A percentile compares a stretch with the other conserved stretches of the same genome.
These are phyloP conservation scores for Balaeniceps rex DNA, from an alignment of 2,113 vertebrate species.

Conservation along the genomic window DNA sequence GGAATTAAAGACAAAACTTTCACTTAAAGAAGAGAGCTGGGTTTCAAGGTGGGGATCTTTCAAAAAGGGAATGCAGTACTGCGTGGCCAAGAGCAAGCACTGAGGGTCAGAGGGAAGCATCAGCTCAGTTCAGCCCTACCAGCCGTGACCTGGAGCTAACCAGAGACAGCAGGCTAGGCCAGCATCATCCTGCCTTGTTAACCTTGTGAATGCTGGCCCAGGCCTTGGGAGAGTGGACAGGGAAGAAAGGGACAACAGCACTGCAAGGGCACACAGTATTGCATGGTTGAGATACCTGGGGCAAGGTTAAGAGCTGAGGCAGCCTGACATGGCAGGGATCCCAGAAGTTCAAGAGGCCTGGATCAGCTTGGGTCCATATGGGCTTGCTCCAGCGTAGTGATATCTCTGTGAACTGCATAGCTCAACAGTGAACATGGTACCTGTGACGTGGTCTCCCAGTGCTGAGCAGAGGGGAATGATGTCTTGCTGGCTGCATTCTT, in stretches of 20 bases:
- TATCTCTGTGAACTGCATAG: not conserved
- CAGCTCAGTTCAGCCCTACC: not conserved
- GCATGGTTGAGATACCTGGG: not conserved
- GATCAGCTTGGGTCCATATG: not conserved
- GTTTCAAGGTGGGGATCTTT: not conserved
- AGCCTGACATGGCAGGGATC: not conserved
- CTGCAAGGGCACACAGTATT: not conserved
- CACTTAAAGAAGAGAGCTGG: not conserved
- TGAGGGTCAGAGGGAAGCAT: not conserved
- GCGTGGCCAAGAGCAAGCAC: not conserved
- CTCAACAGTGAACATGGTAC: not conserved
- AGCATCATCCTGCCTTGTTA: not conserved
- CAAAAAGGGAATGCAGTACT: not conserved
- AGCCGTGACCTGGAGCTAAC: not conserved
- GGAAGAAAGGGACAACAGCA: not conserved
- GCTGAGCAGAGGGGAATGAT: not conserved
- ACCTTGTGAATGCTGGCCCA: not conserved
- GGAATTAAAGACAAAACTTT: not conserved
- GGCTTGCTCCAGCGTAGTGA: not conserved
- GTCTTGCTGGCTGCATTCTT: not conserved
- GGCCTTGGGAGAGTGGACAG: not conserved
- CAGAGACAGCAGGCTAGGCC: not conserved
- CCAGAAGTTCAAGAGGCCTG: not conserved
- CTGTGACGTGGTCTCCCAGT: not conserved
- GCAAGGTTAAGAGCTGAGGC: not conserved